phyloP scores from a whole-genome alignment of 2,113 vertebrate species.

The Coptodon bakossiorum region DNA sequence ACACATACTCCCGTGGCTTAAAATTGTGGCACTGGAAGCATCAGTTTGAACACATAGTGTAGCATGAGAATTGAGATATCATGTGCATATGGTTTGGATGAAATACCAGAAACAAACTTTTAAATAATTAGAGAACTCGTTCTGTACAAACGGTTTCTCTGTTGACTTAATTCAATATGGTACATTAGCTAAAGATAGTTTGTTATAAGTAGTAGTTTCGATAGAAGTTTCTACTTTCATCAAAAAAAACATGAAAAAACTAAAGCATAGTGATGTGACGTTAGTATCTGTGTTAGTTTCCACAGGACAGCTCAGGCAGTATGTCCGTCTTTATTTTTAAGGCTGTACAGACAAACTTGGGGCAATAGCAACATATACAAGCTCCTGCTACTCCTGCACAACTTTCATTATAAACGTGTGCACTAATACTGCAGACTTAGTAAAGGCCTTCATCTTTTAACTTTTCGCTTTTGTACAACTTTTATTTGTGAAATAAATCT shows the following conservation, averaged over 20 bases:
- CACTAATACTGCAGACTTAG: neutral
- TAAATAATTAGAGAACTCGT: neutral
- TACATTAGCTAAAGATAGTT: neutral
- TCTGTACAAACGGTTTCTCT: neutral
- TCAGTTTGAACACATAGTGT: neutral
- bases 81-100: neutral
- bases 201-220: neutral
- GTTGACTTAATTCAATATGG: neutral
- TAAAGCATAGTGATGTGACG: neutral
- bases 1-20: neutral
- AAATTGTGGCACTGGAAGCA: neutral
- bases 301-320: neutral
- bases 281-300: neutral
- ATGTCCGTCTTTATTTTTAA: neutral
- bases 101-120: neutral
- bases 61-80: neutral
- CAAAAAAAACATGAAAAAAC: rapidly evolving
- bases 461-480: neutral
- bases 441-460: neutral
- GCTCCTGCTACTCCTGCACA: neutral
- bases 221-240: neutral
- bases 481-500: neutral
- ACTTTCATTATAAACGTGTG: neutral
- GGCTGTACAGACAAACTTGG: neutral
- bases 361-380: neutral